These are phyloP conservation scores for Chloromyia formosa DNA, from an alignment of 2,888 invertebrate species.

Conservation along the genomic window DNA sequence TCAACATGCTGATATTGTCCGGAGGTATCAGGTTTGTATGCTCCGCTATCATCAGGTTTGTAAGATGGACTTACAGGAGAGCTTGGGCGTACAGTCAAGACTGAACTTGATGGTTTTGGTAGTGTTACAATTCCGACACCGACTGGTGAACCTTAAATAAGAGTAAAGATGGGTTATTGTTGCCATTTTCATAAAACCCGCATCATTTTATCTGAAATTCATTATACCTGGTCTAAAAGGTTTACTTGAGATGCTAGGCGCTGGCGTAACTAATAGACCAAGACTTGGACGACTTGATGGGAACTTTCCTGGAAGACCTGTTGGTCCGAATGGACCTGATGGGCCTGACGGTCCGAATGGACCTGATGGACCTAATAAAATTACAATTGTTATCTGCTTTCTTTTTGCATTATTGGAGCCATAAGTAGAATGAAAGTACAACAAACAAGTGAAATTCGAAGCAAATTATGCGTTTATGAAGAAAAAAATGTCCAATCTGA, in stretches of 20 bases:
- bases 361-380: conserved; percentile 61
- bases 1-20: conserved; percentile 45
- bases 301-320: conserved; percentile 53
- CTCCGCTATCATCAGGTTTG: conserved; percentile 30
- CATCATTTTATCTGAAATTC: too few relatives aligned
- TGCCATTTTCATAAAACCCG: too few relatives aligned
- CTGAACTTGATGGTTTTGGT: background rate
- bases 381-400: too few relatives aligned
- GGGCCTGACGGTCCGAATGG: conserved; percentile 56
- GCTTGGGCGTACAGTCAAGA: conserved; percentile 19
- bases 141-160: background rate
- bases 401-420: too few relatives aligned
- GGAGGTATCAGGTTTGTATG: conserved; percentile 46
- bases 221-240: too few relatives aligned
- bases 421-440: too few relatives aligned
- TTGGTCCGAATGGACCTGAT: conserved; percentile 56
- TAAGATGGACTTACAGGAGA: background rate
- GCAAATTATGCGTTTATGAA: too few relatives aligned
- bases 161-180: background rate
- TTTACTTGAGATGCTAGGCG: too few relatives aligned
- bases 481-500: too few relatives aligned
- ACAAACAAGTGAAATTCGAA: too few relatives aligned
- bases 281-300: background rate
- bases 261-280: background rate
- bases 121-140: background rate